Conservation (phyloP, 2,888 invertebrate species). For the Electrophaes corylata region DNA sequence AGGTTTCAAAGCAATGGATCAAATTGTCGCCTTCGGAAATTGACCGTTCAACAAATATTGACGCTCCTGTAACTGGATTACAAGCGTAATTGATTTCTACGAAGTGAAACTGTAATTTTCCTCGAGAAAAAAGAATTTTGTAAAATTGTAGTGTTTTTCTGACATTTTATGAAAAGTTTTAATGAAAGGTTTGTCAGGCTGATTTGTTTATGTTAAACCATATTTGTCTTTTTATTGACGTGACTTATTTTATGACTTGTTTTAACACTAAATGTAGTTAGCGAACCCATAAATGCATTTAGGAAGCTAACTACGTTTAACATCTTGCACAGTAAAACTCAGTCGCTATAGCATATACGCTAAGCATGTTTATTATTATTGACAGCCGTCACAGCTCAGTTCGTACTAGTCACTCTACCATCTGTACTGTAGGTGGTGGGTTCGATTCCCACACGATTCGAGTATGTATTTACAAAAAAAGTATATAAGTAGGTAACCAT, state of each 20-base stretch:
- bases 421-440: too few relatives aligned
- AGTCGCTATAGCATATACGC: too few relatives aligned
- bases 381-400: too few relatives aligned
- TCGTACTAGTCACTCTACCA: too few relatives aligned
- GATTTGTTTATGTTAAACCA: not conserved
- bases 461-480: too few relatives aligned
- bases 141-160: not conserved
- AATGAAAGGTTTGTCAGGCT: not conserved
- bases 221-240: not conserved
- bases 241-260: not conserved
- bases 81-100: conserved; percentile 2
- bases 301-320: too few relatives aligned
- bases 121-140: not conserved
- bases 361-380: too few relatives aligned
- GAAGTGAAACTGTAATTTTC: not conserved
- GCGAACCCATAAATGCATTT: too few relatives aligned
- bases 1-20: not conserved
- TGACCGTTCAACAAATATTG: conserved; percentile 10
- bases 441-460: too few relatives aligned
- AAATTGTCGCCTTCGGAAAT: conserved; percentile 4
- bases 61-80: conserved; percentile 4
- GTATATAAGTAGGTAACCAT: too few relatives aligned
- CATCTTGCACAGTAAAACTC: too few relatives aligned
- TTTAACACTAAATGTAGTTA: not conserved
- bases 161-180: not conserved